Conservation (phyloP, 1,140 invertebrate genomes). For the Diorhabda elongata region DNA sequence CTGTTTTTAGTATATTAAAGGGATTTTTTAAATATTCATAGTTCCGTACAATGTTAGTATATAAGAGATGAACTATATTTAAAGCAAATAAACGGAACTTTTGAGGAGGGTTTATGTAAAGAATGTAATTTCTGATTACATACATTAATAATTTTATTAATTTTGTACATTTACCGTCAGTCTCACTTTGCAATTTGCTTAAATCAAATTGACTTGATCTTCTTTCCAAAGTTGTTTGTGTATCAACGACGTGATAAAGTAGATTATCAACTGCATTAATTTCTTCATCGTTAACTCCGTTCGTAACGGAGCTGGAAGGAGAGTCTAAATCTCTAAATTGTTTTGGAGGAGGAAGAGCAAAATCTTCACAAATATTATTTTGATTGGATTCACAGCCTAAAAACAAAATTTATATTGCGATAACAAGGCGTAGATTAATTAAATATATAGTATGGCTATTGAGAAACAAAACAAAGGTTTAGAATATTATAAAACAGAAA, state of each 20-base stretch:
- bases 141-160: too few relatives aligned
- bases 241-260: slow-evolving; percentile 58
- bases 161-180: slow-evolving; percentile 25
- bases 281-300: slow-evolving; percentile 34
- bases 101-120: not conserved
- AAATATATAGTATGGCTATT: too few relatives aligned
- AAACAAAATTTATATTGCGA: slow-evolving; percentile 5
- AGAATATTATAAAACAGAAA: too few relatives aligned
- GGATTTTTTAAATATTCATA: too few relatives aligned
- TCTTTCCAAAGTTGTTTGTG: slow-evolving; percentile 27
- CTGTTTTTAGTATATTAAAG: too few relatives aligned
- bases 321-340: slow-evolving; percentile 74
- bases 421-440: too few relatives aligned
- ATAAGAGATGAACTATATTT: not conserved
- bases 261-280: slow-evolving; percentile 66
- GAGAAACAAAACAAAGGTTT: too few relatives aligned
- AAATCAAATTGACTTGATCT: slow-evolving; percentile 25
- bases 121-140: too few relatives aligned
- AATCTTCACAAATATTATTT: slow-evolving; percentile 48
- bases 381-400: slow-evolving; percentile 39
- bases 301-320: slow-evolving; percentile 33
- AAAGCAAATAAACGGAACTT: too few relatives aligned
- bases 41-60: too few relatives aligned
- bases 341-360: slow-evolving; percentile 73
- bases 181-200: slow-evolving; percentile 16